Conservation (phyloP, 2,113 vertebrate genomes). For the Melanocharis versteri region DNA sequence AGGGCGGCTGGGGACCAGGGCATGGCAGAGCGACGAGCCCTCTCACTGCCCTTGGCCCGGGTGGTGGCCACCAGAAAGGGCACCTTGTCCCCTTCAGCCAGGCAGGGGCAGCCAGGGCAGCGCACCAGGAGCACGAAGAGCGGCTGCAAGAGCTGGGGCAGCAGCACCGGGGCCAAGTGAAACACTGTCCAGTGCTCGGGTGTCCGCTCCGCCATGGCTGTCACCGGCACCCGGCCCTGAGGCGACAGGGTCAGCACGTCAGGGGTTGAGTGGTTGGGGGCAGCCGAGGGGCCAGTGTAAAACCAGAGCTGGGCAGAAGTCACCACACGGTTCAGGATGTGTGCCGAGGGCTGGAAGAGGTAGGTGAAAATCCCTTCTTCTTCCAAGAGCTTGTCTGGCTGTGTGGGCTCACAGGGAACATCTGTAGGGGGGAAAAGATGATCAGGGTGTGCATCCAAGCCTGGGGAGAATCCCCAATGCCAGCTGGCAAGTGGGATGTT, state of each 20-base stretch:
- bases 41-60: conserved; percentile 25
- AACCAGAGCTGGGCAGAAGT: conserved; percentile 89
- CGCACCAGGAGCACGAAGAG: conserved; percentile 80
- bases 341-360: conserved; percentile 81
- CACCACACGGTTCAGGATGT: conserved; percentile 67
- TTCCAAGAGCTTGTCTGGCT: conserved; percentile 27
- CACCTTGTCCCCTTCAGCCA: conserved; percentile 69
- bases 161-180: conserved; percentile 35
- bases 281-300: conserved; percentile 48
- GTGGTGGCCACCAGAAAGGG: conserved; percentile 84
- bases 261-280: conserved; percentile 33
- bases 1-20: conserved; percentile 83
- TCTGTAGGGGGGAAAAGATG: background rate
- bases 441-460: accelerated
- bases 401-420: conserved; percentile 20
- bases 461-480: accelerated
- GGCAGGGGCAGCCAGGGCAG: conserved; percentile 79
- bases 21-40: conserved; percentile 67
- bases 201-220: background rate
- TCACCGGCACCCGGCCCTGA: conserved; percentile 4
- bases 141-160: conserved; percentile 48
- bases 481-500: background rate
- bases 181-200: conserved; percentile 80
- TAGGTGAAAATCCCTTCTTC: conserved; percentile 77
- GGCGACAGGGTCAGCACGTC: conserved; percentile 56